Conservation (phyloP, 1,140 invertebrate species). For the Agraylea sexmaculata region DNA sequence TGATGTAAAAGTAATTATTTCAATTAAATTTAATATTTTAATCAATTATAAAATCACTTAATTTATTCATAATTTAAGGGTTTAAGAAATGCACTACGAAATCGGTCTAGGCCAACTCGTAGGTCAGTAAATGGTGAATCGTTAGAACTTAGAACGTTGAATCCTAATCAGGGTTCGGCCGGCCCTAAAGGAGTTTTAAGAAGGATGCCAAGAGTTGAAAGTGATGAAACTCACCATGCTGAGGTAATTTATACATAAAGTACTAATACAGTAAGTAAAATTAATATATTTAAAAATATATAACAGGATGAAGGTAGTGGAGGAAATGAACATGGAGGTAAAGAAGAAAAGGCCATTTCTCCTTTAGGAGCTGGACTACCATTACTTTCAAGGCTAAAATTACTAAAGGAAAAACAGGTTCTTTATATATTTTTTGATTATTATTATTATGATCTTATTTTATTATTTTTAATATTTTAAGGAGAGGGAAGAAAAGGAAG, state of each 20-base stretch:
- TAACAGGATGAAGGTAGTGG: constrained; percentile 37
- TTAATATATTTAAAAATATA: constrained; percentile 14
- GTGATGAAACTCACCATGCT: constrained; percentile 46
- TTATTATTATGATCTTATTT: too few relatives aligned
- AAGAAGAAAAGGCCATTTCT: constrained; percentile 47
- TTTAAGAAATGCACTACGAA: constrained; percentile 41
- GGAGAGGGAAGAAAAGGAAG: constrained; percentile 49
- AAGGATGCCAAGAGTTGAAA: constrained; percentile 56
- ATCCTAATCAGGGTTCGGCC: constrained; percentile 31
- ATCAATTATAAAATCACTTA: constrained; percentile 7
- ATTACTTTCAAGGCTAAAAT: constrained; percentile 58
- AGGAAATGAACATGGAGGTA: constrained; percentile 38
- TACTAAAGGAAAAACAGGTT: constrained; percentile 77
- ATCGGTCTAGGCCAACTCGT: constrained; percentile 37
- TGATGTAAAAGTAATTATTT: constrained; percentile 58
- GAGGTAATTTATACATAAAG: constrained; percentile 11
- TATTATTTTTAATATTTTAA: too few relatives aligned
- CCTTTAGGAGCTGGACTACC: constrained; percentile 74
- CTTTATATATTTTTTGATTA: constrained; percentile 16
- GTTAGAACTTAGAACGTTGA: constrained; percentile 52
- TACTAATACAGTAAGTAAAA: neutral
- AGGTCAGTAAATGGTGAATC: constrained; percentile 44
- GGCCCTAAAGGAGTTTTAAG: constrained; percentile 43
- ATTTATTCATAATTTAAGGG: constrained; percentile 26
- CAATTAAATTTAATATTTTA: constrained; percentile 1